Evolutionary conservation across 2,113 vertebrate genomes (phyloP).

Genomic region (Coregonus clupeaformis): DNA sequence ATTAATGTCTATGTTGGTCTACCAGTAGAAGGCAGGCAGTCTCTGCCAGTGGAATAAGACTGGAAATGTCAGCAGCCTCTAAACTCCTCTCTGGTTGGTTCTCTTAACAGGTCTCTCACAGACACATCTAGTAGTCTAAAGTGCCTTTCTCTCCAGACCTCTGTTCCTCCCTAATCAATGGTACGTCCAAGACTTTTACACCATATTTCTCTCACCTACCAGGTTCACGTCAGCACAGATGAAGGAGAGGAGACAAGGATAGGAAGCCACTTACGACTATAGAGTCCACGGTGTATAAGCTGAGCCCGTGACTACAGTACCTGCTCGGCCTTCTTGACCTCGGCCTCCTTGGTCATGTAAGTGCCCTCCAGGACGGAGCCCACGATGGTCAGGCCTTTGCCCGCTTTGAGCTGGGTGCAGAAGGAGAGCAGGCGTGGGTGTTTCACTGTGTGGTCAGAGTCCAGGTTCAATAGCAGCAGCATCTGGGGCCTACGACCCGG

Average conservation of each 20-base stretch:
- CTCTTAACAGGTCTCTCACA: no score
- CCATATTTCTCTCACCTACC: no score
- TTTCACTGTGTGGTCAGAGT: slow-evolving; percentile 82
- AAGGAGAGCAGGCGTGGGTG: slow-evolving; percentile 91
- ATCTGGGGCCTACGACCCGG: slow-evolving; percentile 82
- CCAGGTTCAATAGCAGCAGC: slow-evolving; percentile 88
- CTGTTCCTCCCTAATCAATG: no score
- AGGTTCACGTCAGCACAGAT: no score
- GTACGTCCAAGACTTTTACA: no score
- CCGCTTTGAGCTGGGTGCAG: slow-evolving; percentile 91
- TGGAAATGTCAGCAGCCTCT: background rate
- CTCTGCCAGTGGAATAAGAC: background rate
- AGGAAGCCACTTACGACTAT: no score
- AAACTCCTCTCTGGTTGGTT: background rate
- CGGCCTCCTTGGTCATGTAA: slow-evolving; percentile 83
- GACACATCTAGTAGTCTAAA: no score
- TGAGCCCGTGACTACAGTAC: slow-evolving; percentile 55
- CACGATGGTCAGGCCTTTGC: slow-evolving; percentile 94
- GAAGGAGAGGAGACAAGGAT: no score
- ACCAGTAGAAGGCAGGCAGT: slow-evolving; percentile 57
- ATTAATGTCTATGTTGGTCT: background rate
- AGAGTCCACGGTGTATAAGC: no score
- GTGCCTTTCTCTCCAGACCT: no score
- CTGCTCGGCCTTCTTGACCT: slow-evolving; percentile 88
- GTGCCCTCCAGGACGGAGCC: slow-evolving; percentile 89